phyloP scores from a whole-genome alignment of 2,888 invertebrate species.

The Lydus trimaculatus region DNA sequence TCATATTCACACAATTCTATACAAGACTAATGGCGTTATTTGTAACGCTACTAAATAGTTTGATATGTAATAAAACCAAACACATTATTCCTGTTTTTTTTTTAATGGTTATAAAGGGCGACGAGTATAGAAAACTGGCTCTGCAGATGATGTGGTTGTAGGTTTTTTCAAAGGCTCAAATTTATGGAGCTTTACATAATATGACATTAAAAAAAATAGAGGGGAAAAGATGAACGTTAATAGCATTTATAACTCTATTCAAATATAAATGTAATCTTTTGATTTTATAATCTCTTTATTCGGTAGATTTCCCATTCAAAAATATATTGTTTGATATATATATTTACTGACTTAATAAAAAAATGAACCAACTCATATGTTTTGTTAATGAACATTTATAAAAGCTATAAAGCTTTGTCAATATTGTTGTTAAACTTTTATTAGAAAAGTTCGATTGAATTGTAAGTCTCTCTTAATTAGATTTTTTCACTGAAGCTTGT shows the following conservation, averaged over 20 bases:
- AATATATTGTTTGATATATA: neutral
- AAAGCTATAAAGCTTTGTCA: too few relatives aligned
- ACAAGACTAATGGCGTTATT: conserved; percentile 1
- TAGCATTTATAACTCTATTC: conserved; percentile 5
- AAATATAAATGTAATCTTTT: conserved; percentile 2
- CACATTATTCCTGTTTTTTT: neutral
- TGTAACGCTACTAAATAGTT: neutral
- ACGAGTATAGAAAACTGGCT: conserved; percentile 2
- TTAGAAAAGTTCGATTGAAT: neutral
- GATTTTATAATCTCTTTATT: conserved; percentile 2
- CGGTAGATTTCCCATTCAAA: neutral
- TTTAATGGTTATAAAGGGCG: neutral
- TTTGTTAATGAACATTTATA: neutral
- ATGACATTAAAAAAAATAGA: neutral
- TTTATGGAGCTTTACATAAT: neutral
- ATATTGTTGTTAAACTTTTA: neutral
- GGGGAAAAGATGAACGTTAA: conserved; percentile 3
- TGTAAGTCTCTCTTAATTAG: too few relatives aligned
- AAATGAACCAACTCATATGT: neutral
- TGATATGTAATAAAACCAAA: neutral
- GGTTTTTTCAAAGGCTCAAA: neutral
- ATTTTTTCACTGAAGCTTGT: neutral
- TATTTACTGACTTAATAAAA: neutral
- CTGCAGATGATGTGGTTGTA: conserved; percentile 7
- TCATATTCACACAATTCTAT: neutral